These are phyloP conservation scores for Pseudomyrmex pallidus DNA, from an alignment of 1,140 invertebrate genomes.

Conservation along the genomic window DNA sequence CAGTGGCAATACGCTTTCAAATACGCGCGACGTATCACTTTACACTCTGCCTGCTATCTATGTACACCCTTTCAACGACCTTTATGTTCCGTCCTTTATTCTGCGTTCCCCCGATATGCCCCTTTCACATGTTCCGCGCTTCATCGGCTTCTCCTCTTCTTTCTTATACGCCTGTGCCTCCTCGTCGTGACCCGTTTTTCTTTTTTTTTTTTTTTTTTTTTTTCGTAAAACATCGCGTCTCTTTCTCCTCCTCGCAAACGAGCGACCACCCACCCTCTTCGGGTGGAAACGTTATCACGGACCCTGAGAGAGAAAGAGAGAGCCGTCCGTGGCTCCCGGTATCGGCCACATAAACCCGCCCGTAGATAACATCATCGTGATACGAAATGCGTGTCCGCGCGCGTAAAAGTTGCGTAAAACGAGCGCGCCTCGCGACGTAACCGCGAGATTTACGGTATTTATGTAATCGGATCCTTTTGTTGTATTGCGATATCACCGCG, in stretches of 20 bases:
- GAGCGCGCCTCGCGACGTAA: background rate
- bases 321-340: constrained; percentile 19
- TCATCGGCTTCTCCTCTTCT: background rate
- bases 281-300: constrained; percentile 51
- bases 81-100: constrained; percentile 44
- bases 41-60: background rate
- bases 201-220: constrained; percentile 55
- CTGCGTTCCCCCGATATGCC: background rate
- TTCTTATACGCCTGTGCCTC: constrained; percentile 1
- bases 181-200: constrained; percentile 28
- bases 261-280: constrained; percentile 20
- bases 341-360: constrained; percentile 48
- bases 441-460: constrained; percentile 45
- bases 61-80: constrained; percentile 8
- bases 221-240: constrained; percentile 60
- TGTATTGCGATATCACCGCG: constrained; percentile 33
- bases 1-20: background rate
- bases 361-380: constrained; percentile 62
- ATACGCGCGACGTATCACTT: constrained; percentile 11
- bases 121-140: background rate
- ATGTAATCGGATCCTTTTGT: constrained; percentile 36
- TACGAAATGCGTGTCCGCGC: constrained; percentile 48
- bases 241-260: background rate
- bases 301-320: background rate
- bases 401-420: constrained; percentile 56